Percentiles rank a stretch among this genome's conserved stretches.
These are phyloP conservation scores for Helicoverpa assulta DNA, from an alignment of 2,888 invertebrate genomes.

Conservation along the genomic window DNA sequence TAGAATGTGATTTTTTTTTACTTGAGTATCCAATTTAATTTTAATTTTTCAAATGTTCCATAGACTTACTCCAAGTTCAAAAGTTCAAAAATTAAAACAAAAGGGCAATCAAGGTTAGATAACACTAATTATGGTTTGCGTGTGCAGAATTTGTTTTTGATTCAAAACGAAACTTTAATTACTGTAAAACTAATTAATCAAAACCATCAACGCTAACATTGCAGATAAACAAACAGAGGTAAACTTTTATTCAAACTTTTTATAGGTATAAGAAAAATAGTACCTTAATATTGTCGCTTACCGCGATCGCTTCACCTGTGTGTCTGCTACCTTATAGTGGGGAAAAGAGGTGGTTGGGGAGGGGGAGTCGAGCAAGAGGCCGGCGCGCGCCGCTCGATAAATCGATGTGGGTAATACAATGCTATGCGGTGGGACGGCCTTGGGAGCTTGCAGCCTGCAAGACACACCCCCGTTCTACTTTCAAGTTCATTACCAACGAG, in stretches of 20 bases:
- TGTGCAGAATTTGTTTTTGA: neutral
- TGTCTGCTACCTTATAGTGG: constrained; percentile 68
- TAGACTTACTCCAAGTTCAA: neutral
- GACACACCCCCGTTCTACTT: constrained; percentile 85
- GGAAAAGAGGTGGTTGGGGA: constrained; percentile 73
- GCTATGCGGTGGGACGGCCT: constrained; percentile 84
- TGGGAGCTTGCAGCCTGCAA: constrained; percentile 85
- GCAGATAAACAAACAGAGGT: neutral
- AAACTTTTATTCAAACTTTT: neutral
- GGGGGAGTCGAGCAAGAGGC: constrained; percentile 72
- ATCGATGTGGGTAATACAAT: constrained; percentile 87
- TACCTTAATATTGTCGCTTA: constrained; percentile 27
- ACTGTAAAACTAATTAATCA: neutral
- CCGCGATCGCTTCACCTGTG: constrained; percentile 56
- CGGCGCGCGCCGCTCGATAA: constrained; percentile 89
- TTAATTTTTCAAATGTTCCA: no score
- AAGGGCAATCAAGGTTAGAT: constrained; percentile 12
- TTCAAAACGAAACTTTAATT: neutral
- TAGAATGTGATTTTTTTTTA: no score
- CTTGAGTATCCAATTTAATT: no score
- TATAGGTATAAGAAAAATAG: neutral
- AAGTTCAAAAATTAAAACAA: neutral
- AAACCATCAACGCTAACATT: neutral
- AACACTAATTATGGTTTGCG: neutral
- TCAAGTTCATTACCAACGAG: constrained; percentile 88